Evolutionary conservation across 2,113 vertebrate genomes (phyloP).

Genomic region (Lophura nycthemera): DNA sequence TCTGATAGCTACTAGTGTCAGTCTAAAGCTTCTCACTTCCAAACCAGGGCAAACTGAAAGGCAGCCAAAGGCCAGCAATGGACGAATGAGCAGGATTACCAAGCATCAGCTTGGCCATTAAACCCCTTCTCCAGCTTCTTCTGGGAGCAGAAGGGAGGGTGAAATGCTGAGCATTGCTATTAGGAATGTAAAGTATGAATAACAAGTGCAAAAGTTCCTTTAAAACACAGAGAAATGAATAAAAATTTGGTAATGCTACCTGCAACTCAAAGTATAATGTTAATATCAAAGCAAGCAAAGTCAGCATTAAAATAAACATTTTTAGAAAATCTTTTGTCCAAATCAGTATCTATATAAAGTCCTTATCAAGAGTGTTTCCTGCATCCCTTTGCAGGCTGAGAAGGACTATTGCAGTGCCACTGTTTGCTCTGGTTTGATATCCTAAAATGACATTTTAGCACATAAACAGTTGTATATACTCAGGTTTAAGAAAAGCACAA

Average conservation of each 20-base stretch:
- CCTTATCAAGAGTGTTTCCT: not conserved
- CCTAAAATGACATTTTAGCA: not conserved
- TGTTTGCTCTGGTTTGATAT: not conserved
- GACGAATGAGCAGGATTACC: not conserved
- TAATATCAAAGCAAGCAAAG: not conserved
- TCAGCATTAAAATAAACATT: not conserved
- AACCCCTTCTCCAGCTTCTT: not conserved
- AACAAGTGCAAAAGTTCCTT: not conserved
- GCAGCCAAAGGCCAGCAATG: not conserved
- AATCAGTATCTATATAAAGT: not conserved
- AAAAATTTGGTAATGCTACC: not conserved
- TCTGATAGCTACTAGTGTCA: not conserved
- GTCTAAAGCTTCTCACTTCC: not conserved
- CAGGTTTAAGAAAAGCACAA: not conserved
- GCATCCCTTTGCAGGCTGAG: not conserved
- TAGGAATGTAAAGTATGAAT: not conserved
- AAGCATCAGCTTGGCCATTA: not conserved
- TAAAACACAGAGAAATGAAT: not conserved
- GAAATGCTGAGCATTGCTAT: not conserved
- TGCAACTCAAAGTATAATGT: not conserved
- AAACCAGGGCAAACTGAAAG: not conserved
- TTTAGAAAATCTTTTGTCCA: not conserved
- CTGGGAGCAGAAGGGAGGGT: not conserved
- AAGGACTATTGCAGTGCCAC: not conserved
- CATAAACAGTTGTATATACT: not conserved